Base-by-base conservation (phyloP, 2,888 invertebrate genomes). In the Melipona bicolor region DNA sequence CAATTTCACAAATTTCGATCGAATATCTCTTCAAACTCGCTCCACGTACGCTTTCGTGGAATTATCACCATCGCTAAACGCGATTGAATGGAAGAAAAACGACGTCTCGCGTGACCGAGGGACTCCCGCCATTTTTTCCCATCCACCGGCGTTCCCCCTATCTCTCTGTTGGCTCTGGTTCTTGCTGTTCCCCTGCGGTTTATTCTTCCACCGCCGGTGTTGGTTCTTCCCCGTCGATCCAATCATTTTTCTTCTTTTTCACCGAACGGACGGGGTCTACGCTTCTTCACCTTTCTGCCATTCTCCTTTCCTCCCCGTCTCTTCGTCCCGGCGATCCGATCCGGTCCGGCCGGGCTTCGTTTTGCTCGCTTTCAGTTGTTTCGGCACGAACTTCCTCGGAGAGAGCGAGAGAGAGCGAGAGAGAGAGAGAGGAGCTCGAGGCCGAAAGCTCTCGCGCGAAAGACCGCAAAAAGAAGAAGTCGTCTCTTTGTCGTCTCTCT, bases 241-340 rank as follows among this genome's bases (percentile, higher is more conserved):
- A 43, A 75, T 79, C 72, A 52, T 79, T 43, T 59, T 78, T 80
- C 77, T 88, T 67, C 70, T 76, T 88, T 80, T 71, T 62, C 74
- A 32, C 64, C 64, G 27, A 32, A 32, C 68, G 54, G 9, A 43
- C 9, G 43, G 43, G 43, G 64, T 62, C 24, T 43, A 49, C 13
- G 59, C 76, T 27, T 72, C 65, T 72, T 27, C 79, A 21, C 56
- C 65, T 19, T 59, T 62, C 73, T 59, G 49, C 69, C 67, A 62
- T 76, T 67, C 67, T 75, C 43, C 59, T 69, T 64, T 65, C 19
- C 72, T 64, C 79, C n/a, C 49, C 62, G 56, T 65, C 74, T 59
- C 52, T 50, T 50, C 68, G 9, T 9, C n/a, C 68, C 43, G 49
- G 27, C 59, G 27, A 54, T 32, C 70, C 49, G 32, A 32, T 32